Conservation (phyloP, 2,888 invertebrate genomes). For the Flabesymbios commensalis region DNA sequence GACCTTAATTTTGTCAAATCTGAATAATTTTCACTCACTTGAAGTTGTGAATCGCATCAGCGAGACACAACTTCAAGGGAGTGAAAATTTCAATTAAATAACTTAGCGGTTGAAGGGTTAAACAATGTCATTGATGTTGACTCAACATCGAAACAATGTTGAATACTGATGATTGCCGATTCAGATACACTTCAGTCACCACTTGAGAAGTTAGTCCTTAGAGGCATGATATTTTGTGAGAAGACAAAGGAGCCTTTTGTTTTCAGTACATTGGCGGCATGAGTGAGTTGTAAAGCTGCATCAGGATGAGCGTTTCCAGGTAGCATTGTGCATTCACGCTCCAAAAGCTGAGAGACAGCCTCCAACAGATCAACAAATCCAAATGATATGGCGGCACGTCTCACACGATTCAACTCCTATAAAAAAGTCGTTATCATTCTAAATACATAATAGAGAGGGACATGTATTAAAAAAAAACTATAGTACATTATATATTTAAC, state of each 20-base stretch:
- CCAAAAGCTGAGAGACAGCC: slow-evolving; percentile 82
- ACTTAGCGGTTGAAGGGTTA: too few relatives aligned
- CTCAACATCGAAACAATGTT: too few relatives aligned
- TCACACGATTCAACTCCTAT: slow-evolving; percentile 86
- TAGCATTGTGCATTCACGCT: slow-evolving; percentile 82
- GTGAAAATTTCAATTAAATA: too few relatives aligned
- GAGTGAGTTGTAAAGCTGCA: slow-evolving; percentile 84
- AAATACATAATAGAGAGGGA: too few relatives aligned
- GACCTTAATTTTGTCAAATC: too few relatives aligned
- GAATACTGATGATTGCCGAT: too few relatives aligned
- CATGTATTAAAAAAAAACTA: neutral
- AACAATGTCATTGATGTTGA: too few relatives aligned
- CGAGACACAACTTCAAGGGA: too few relatives aligned
- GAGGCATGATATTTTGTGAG: slow-evolving; percentile 46
- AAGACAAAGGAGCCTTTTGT: slow-evolving; percentile 65
- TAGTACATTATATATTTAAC: too few relatives aligned
- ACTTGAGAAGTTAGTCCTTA: slow-evolving; percentile 52
- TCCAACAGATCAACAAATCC: slow-evolving; percentile 88
- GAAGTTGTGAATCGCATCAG: too few relatives aligned
- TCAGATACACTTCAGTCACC: too few relatives aligned
- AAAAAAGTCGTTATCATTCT: slow-evolving; percentile 7
- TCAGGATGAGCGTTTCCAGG: slow-evolving; percentile 81
- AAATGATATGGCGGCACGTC: slow-evolving; percentile 86
- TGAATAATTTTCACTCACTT: too few relatives aligned
- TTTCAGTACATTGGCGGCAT: slow-evolving; percentile 81